Percentiles rank a stretch among this genome's conserved stretches.
These are phyloP conservation scores for Anagyrus pseudococci DNA, from an alignment of 2,888 invertebrate genomes.

Conservation along the genomic window DNA sequence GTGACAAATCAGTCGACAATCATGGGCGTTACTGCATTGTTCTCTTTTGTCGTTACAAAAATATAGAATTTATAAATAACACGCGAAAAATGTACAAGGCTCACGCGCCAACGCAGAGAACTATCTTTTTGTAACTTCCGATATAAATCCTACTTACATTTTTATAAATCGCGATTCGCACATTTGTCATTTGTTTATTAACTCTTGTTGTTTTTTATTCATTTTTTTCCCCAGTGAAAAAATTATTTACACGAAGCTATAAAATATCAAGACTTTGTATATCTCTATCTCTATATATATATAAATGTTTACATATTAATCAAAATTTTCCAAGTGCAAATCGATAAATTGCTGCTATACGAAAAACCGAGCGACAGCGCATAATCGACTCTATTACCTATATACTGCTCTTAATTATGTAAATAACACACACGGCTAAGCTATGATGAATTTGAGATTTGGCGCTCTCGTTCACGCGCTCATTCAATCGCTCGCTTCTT, in stretches of 20 bases:
- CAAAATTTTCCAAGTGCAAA: neutral
- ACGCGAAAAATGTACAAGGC: slow-evolving; percentile 18
- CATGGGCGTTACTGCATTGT: no score
- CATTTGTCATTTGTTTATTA: neutral
- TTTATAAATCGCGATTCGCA: slow-evolving; percentile 10
- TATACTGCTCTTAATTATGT: no score
- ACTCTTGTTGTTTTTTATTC: neutral
- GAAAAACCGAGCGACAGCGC: no score
- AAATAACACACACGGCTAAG: no score
- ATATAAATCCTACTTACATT: no score
- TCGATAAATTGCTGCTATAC: no score
- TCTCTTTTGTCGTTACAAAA: slow-evolving; percentile 25
- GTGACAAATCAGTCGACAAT: no score
- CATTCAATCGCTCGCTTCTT: no score
- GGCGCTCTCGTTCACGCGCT: no score
- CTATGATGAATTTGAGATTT: no score
- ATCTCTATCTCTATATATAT: neutral
- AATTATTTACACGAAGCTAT: neutral
- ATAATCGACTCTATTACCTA: no score
- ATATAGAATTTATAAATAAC: slow-evolving; percentile 33
- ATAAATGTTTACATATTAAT: neutral
- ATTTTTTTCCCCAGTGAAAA: neutral
- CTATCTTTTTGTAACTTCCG: slow-evolving; percentile 2
- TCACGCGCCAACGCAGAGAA: neutral
- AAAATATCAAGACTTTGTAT: neutral